Evolutionary conservation across 2,888 invertebrate species (phyloP), one percentile per base, ranked within the genome.

Genomic region (Eristalinus sepulchralis): DNA sequence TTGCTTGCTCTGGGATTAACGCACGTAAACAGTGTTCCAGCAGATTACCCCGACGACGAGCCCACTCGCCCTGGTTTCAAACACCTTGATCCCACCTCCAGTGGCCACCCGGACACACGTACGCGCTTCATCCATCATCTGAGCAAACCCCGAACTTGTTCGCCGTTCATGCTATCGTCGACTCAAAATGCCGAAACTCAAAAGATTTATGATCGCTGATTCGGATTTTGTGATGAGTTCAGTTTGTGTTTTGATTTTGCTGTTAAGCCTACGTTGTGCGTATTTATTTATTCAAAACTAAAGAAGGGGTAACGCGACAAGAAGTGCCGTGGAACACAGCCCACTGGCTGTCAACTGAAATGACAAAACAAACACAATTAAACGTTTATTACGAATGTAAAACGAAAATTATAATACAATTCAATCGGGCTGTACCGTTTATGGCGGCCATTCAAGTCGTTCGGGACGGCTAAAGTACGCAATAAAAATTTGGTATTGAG

Each of bases 331-430:
- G 13, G 39, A 47, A n/a, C 39, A 39, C 39, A n/a, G 55, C 20
- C 4, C 22, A 10, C 9, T 22, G 22, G 53, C 71, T 72, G 72
- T 79, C 79, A 72, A 72, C 79, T 66, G 64, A 72, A 55, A 71
- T 70, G 77, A 78, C 70, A 78, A 78, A 78, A 63, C 64, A 71
- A 71, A 78, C 67, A 77, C 70, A 78, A 78, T 78, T 78, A 71
- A 20, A n/a, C 57, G 39, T 78, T 78, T 78, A 78, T 78, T 71
- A 63, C 70, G 70, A 71, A 78, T 71, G 78, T 78, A 71, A 78
- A 78, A 71, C 71, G 70, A 64, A 71, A 78, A 71, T 78, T 78
- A 78, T 70, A 78, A 78, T 78, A 78, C 70, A 78, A 78, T 78
- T 78, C 70, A 78, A 78, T 78, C 78, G 71, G 27, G 70, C 71